Evolutionary conservation across 92 coral and sea anemone species (phyloP), one percentile per base, ranked within the genome.

Genomic region (Galaxea fascicularis): DNA sequence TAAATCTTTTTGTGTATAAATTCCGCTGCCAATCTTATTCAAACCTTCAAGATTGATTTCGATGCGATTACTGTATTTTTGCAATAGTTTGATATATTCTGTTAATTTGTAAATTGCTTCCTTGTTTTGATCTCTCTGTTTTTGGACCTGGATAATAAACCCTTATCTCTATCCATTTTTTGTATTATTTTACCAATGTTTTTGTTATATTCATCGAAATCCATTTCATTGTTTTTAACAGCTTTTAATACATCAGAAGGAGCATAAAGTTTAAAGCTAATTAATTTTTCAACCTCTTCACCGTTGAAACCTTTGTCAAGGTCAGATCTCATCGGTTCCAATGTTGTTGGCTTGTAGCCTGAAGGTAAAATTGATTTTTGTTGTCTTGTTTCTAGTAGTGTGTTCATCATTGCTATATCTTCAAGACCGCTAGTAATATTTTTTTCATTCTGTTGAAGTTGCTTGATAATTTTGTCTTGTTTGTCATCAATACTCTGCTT

Each of bases 401-500:
- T 24, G 4, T 67, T 35, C 4, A 15, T 8, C 10, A 31, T 15
- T 0, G 31, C 9, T 1, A 58, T 0, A 83, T 73, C 63, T 57
- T 83, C 87, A 15, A 83, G 5, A 22, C 63, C 80, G 0, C 59
- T 30, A 0, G 63, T 73, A 30, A 82, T 8, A 1, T 69, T 58
- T 57, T 57, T 69, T n/a, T 82, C 47, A 6, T 69, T 69, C 18
- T 71, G 71, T 18, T 53, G 71, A 18, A 82, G 67, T 56, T 82
- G 78, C 17, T 69, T 31, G 41, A 82, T 35, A 9, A 71, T 6
- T 18, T 82, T 27, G 44, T 82, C 58, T 53, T 82, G 86, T 53
- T 58, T 70, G 0, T 70, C 70, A 71, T 57, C 71, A 70, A 82
- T 82, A 10, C 6, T 70, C 54, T 71, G 44, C 31, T 82, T 82